These are phyloP conservation scores for Achroia grisella DNA, from an alignment of 1,140 invertebrate genomes.

Conservation along the genomic window DNA sequence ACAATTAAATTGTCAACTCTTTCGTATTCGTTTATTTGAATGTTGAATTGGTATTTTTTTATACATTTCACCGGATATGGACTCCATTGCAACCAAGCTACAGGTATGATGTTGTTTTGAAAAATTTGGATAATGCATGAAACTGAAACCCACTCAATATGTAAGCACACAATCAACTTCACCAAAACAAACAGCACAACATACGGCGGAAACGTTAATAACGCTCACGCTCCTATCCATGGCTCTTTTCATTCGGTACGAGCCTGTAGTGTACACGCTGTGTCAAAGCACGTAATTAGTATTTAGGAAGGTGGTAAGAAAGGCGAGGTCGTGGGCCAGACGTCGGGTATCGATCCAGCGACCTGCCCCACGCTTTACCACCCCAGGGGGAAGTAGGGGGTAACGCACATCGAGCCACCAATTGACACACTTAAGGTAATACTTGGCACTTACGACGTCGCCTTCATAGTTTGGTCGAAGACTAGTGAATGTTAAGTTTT, in stretches of 20 bases:
- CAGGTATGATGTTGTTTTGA: no score
- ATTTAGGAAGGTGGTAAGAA: slow-evolving; percentile 74
- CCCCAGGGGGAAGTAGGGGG: slow-evolving; percentile 34
- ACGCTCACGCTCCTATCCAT: slow-evolving; percentile 49
- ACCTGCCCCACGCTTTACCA: slow-evolving; percentile 57
- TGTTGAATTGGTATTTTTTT: no score
- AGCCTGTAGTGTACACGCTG: slow-evolving; percentile 45
- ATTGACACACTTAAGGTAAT: slow-evolving; percentile 72
- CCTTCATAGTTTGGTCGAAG: slow-evolving; percentile 34
- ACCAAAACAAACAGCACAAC: slow-evolving; percentile 46
- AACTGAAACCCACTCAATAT: slow-evolving; percentile 10
- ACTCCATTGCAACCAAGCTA: no score
- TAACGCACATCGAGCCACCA: slow-evolving; percentile 68
- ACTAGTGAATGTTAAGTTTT: no score
- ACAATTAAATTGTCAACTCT: no score
- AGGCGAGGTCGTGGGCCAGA: slow-evolving; percentile 69
- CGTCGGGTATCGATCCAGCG: slow-evolving; percentile 67
- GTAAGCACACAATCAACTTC: slow-evolving; percentile 29
- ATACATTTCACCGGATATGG: no score
- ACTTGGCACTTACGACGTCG: slow-evolving; percentile 60
- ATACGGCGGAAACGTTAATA: slow-evolving; percentile 45
- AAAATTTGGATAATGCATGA: no score
- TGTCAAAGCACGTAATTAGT: slow-evolving; percentile 73
- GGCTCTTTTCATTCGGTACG: slow-evolving; percentile 60
- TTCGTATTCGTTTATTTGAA: no score